A percentile compares a stretch with the other conserved stretches of the same genome.
Conservation (phyloP, 2,797 vertebrate genomes). For the Mus spretus region DNA sequence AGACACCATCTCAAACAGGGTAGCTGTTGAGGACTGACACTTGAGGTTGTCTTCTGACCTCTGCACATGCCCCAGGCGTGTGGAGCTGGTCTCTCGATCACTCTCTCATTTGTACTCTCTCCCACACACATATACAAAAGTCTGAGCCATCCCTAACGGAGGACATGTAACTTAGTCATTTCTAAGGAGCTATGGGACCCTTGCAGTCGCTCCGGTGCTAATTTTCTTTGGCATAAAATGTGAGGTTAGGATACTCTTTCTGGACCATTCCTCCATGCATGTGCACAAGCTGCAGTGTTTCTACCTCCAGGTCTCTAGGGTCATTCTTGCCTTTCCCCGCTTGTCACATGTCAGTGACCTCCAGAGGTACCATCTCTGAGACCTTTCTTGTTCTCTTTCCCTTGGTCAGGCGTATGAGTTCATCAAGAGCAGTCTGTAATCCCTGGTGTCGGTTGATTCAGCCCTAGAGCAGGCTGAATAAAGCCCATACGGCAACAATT, state of each 20-base stretch:
- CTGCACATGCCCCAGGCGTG: not conserved
- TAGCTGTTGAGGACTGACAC: not conserved
- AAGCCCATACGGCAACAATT: not conserved
- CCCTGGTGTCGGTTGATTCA: not conserved
- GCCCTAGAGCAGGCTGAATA: not conserved
- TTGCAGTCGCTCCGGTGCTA: not conserved
- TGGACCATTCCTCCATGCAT: conserved; percentile 66
- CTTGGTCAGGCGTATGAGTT: not conserved
- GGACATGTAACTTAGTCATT: not conserved
- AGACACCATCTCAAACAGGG: not conserved
- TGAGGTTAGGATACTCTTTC: not conserved
- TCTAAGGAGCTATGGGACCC: conserved; percentile 73
- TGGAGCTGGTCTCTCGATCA: not conserved
- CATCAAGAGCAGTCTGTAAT: not conserved
- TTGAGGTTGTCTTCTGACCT: not conserved
- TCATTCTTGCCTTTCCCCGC: conserved; percentile 86
- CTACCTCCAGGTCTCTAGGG: conserved; percentile 94
- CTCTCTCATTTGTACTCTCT: not conserved
- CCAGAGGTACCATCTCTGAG: not conserved
- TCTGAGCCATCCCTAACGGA: conserved; percentile 69
- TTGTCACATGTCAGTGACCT: not conserved
- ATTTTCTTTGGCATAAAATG: conserved; percentile 41
- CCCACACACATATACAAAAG: too few relatives aligned
- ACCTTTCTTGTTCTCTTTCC: not conserved
- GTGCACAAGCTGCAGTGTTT: conserved; percentile 94